These are phyloP conservation scores for Brenthis ino DNA, from an alignment of 2,888 invertebrate species.

Conservation along the genomic window DNA sequence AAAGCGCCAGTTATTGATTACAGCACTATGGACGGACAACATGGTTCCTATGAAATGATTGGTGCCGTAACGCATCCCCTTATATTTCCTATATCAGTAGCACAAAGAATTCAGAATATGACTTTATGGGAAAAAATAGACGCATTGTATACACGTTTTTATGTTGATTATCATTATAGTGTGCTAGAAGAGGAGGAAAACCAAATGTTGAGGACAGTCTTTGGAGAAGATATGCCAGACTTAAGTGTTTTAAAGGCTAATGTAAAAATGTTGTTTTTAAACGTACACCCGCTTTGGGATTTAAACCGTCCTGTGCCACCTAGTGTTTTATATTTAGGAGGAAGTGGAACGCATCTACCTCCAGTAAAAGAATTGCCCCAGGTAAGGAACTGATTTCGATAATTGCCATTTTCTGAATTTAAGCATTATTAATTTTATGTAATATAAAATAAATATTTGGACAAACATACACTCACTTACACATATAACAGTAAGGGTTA, in stretches of 20 bases:
- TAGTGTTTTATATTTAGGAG: constrained; percentile 58
- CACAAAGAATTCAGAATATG: constrained; percentile 45
- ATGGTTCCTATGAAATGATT: constrained; percentile 34
- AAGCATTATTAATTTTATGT: no score
- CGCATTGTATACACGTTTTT: constrained; percentile 34
- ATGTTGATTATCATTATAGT: background rate
- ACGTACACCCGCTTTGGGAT: constrained; percentile 56
- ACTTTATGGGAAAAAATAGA: constrained; percentile 47
- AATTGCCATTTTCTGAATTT: no score
- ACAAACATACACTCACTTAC: no score
- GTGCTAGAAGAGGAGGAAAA: constrained; percentile 15
- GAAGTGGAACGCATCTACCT: constrained; percentile 58
- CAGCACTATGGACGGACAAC: constrained; percentile 48
- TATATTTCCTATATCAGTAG: constrained; percentile 39
- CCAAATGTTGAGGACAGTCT: constrained; percentile 34
- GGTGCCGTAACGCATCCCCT: constrained; percentile 45
- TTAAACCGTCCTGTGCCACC: constrained; percentile 58
- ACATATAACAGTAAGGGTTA: no score
- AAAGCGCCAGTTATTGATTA: constrained; percentile 49
- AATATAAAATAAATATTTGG: no score
- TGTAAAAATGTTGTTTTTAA: constrained; percentile 59
- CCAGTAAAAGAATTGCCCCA: constrained; percentile 53
- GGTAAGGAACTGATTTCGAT: constrained; percentile 42
- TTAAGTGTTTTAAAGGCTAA: constrained; percentile 43
- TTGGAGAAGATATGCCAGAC: constrained; percentile 42